Evolutionary conservation across 2,797 vertebrate species (phyloP), one percentile per base, ranked within the genome.

Genomic region (Cyclura pinguis): DNA sequence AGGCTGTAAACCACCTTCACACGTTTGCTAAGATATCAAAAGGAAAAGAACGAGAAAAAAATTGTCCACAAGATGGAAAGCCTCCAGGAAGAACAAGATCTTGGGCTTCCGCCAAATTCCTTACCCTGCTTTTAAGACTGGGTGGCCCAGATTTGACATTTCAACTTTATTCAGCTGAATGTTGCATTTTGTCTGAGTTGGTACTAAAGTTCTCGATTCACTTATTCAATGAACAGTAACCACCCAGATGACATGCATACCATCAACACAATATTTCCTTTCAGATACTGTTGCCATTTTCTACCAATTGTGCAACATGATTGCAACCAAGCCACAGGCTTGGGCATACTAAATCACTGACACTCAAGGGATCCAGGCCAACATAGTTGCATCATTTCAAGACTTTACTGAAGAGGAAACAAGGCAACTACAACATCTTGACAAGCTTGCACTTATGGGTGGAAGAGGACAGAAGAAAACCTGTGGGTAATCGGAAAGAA

Each of bases 121-220:
- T 80, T 73, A 42, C 38, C 42, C 20, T 67, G 76, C 35, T 69
- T 80, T 85, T 47, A 57, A 55, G 76, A 89, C 32, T 89, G 55
- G 69, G 12, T 80, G 62, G 64, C 18, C 55, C 74, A 62, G 83
- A 74, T 84, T 91, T 85, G 88, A 50, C 80, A 80, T 80, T 89
- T 88, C 84, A 92, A 69, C 1, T 35, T 62, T 42, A 32, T 29
- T 57, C 22, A 69, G 29, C 38, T 62, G 81, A 27, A 83, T 38
- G 24, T 42, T 83, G 1, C 42, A 69, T 47, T 52, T 85, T 22
- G 42, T 32, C 10, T 85, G 12, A 85, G 32, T 55, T 72, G 4
- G 55, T 82, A 55, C 55, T 6, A 80, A 52, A 55, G 47, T 14
- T 85, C 84, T 55, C 20, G 35, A 14, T 73, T 85, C 47, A 24